Percentiles rank a stretch among this genome's conserved stretches.
Evolutionary conservation across 2,797 vertebrate species (phyloP).

Genomic region (Urophycis tenuis): DNA sequence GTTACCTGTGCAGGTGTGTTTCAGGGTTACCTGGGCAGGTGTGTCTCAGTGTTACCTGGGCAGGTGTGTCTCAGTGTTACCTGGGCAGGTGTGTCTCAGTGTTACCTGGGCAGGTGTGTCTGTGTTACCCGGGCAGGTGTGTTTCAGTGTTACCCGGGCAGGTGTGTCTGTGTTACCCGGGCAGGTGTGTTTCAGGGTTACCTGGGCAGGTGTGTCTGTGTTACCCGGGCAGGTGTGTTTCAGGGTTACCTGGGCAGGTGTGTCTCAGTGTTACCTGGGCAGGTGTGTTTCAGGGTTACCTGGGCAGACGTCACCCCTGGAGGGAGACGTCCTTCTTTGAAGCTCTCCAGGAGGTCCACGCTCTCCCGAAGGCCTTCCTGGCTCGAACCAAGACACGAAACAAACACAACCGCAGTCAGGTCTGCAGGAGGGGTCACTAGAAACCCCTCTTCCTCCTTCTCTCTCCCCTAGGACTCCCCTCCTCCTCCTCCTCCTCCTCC

Average conservation of each 20-base stretch:
- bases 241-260: background rate
- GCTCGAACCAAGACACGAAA: background rate
- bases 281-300: slow-evolving; percentile 58
- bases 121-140: too few species aligned
- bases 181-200: too few species aligned
- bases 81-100: background rate
- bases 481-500: too few species aligned
- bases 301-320: slow-evolving; percentile 79
- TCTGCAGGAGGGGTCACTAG: background rate
- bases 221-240: background rate
- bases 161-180: too few species aligned
- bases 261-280: background rate
- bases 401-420: background rate
- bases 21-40: background rate
- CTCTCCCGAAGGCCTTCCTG: slow-evolving; percentile 81
- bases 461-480: too few species aligned
- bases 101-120: background rate
- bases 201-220: background rate
- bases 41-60: background rate
- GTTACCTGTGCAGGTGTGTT: background rate
- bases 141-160: background rate
- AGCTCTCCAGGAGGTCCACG: slow-evolving; percentile 77
- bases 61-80: background rate
- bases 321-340: slow-evolving; percentile 73
- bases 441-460: background rate